A percentile compares a stretch with the other conserved stretches of the same genome.
phyloP scores from a whole-genome alignment of 2,797 vertebrate species.

The Triplophysa bombifrons region DNA sequence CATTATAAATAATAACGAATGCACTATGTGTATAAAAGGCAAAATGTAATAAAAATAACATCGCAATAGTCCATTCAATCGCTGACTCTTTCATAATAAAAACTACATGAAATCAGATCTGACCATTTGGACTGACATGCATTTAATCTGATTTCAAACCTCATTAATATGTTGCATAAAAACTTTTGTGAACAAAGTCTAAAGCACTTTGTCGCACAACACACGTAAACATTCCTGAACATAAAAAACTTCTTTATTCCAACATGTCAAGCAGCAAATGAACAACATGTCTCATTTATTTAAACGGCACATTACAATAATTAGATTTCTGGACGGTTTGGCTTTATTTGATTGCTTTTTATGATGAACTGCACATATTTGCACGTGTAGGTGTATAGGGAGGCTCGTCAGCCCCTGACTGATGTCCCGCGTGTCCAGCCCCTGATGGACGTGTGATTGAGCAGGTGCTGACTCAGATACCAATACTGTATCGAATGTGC shows the following conservation, averaged over 20 bases:
- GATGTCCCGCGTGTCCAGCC: neutral
- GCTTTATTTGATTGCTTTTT: neutral
- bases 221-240: neutral
- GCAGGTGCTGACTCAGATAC: slow-evolving; percentile 36
- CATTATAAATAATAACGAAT: rapidly evolving
- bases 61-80: too few relatives aligned
- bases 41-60: too few relatives aligned
- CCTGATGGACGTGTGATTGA: neutral
- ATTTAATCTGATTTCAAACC: too few relatives aligned
- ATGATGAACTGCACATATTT: neutral
- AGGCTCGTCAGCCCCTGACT: neutral
- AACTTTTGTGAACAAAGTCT: too few relatives aligned
- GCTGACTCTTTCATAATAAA: too few relatives aligned
- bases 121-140: too few relatives aligned
- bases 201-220: too few relatives aligned
- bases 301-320: slow-evolving; percentile 12
- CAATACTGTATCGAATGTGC: slow-evolving; percentile 6
- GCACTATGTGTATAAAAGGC: too few relatives aligned
- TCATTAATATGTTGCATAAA: too few relatives aligned
- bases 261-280: too few relatives aligned
- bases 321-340: neutral
- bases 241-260: neutral
- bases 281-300: neutral
- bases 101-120: too few relatives aligned
- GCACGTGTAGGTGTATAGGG: neutral